Conservation (phyloP, 2,113 vertebrate species). For the Athene noctua region DNA sequence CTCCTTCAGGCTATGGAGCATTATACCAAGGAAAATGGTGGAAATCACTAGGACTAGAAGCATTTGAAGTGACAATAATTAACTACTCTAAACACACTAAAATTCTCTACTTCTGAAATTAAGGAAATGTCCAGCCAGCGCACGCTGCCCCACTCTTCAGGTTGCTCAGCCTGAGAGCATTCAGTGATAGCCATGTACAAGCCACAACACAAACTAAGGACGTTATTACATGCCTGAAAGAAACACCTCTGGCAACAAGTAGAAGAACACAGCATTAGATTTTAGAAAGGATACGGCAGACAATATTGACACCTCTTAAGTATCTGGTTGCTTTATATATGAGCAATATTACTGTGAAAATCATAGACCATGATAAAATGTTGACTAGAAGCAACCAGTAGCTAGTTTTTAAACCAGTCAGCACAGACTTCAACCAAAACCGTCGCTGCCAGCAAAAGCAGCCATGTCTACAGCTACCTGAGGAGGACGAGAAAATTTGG, state of each 20-base stretch:
- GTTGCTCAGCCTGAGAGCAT: accelerated
- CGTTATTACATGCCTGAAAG: not conserved
- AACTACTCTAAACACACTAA: not conserved
- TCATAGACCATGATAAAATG: not conserved
- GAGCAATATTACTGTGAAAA: not conserved
- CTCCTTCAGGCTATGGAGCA: not conserved
- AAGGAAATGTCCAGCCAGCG: not conserved
- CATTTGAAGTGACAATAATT: not conserved
- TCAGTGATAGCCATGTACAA: not conserved
- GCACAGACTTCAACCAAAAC: not conserved
- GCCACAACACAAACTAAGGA: not conserved
- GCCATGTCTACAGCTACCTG: not conserved
- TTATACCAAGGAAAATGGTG: not conserved
- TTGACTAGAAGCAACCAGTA: not conserved
- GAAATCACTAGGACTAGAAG: not conserved
- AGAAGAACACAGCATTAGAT: not conserved
- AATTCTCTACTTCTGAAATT: not conserved
- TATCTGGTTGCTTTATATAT: not conserved
- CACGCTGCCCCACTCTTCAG: too few species aligned
- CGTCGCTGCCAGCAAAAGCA: not conserved
- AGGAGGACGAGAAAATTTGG: not conserved
- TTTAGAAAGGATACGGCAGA: not conserved
- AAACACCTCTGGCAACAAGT: not conserved
- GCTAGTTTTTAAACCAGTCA: not conserved
- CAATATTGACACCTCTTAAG: not conserved